These are phyloP conservation scores for Sarcophaga bullata DNA, from an alignment of 1,140 invertebrate species.

Conservation along the genomic window DNA sequence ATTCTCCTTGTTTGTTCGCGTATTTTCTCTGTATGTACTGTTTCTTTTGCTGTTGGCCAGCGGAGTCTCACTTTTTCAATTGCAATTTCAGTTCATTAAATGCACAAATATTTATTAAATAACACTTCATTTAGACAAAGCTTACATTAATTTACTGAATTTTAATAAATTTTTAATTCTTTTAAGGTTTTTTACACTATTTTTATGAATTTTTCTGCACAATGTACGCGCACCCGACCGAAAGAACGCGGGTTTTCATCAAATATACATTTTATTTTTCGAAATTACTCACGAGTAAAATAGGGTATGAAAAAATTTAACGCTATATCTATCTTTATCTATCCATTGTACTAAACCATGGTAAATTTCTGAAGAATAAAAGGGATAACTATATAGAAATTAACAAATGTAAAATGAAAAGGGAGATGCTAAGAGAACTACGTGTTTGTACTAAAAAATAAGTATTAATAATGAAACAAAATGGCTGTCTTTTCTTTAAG, in stretches of 20 bases:
- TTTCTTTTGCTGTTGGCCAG: conserved; percentile 33
- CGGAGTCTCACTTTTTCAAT: conserved; percentile 44
- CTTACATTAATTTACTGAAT: conserved; percentile 49
- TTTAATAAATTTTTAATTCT: conserved; percentile 57
- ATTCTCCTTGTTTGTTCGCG: conserved; percentile 42
- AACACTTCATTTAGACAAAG: conserved; percentile 43
- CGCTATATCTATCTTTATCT: background rate
- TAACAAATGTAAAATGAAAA: background rate
- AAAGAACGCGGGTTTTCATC: conserved; percentile 60
- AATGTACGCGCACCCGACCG: conserved; percentile 54
- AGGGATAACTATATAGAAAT: conserved; percentile 9
- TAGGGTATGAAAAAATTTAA: conserved; percentile 24
- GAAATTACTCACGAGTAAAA: conserved; percentile 47
- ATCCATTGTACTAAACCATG: background rate
- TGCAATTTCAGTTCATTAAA: conserved; percentile 25
- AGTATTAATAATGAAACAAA: conserved; percentile 44
- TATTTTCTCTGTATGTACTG: conserved; percentile 41
- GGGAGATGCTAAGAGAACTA: conserved; percentile 32
- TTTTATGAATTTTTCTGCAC: conserved; percentile 63
- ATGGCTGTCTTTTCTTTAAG: conserved; percentile 42
- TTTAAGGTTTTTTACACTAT: conserved; percentile 59
- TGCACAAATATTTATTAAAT: conserved; percentile 31
- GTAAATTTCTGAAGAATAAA: background rate
- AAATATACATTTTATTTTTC: conserved; percentile 60
- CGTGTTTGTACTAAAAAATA: conserved; percentile 45